phyloP scores from a whole-genome alignment of 2,888 invertebrate genomes.

The Emesis russula region DNA sequence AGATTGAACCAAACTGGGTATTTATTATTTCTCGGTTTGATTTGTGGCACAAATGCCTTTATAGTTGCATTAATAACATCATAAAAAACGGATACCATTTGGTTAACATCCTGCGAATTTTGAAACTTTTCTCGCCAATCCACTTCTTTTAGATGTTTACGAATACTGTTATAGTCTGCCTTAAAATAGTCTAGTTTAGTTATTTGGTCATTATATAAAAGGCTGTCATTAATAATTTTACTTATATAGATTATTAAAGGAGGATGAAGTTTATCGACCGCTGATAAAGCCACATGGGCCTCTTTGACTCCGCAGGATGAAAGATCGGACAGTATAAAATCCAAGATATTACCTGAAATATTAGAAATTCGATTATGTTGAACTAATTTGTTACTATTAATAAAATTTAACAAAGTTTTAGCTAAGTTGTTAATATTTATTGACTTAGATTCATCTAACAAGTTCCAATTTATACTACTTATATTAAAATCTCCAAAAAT shows the following conservation, averaged over 20 bases:
- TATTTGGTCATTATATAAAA: too few species aligned
- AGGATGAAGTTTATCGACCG: too few species aligned
- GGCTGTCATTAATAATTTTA: too few species aligned
- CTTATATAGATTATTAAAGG: too few species aligned
- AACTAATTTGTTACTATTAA: not conserved
- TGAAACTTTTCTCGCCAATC: not conserved
- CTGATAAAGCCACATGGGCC: too few species aligned
- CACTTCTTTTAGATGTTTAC: not conserved
- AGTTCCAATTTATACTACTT: slow-evolving; percentile 36
- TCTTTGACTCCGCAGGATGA: too few species aligned
- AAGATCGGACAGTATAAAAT: too few species aligned
- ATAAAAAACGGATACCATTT: not conserved
- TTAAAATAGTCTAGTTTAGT: not conserved
- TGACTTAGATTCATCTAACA: not conserved
- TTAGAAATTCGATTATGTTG: not conserved
- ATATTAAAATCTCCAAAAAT: slow-evolving; percentile 8
- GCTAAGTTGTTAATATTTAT: not conserved
- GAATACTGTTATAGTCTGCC: not conserved
- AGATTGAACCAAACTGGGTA: not conserved
- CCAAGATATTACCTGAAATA: not conserved
- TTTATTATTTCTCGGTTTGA: not conserved
- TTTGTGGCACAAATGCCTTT: not conserved
- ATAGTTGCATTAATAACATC: not conserved
- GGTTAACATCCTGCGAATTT: not conserved
- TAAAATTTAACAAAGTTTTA: not conserved